phyloP scores from a whole-genome alignment of 2,888 invertebrate species.

The Dicyrtomina minuta region DNA sequence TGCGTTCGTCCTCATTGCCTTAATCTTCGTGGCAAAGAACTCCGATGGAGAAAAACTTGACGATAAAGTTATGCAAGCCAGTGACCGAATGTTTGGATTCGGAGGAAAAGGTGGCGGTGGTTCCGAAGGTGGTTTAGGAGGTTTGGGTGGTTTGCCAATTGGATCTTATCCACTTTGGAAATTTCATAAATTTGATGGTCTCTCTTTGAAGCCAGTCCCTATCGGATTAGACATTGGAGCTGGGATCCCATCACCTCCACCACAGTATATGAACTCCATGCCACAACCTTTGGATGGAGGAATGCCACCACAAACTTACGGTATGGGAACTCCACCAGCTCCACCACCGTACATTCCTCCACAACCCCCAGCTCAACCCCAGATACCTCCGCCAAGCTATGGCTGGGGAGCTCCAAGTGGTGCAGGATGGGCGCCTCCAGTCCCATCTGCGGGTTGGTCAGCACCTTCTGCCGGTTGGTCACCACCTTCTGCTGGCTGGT shows the following conservation, averaged over 20 bases:
- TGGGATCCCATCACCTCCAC: slow-evolving; percentile 36
- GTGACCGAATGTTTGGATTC: too few relatives aligned
- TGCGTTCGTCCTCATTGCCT: too few relatives aligned
- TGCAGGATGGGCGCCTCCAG: too few relatives aligned
- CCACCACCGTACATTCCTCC: too few relatives aligned
- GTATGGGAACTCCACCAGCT: too few relatives aligned
- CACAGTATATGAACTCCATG: slow-evolving; percentile 17
- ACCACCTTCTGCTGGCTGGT: not conserved
- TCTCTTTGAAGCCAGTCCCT: slow-evolving; percentile 34
- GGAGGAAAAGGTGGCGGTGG: slow-evolving; percentile 2
- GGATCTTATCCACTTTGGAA: slow-evolving; percentile 39
- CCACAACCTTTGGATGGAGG: slow-evolving; percentile 9
- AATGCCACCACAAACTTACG: too few relatives aligned
- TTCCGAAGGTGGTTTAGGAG: slow-evolving; percentile 3
- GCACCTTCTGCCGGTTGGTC: not conserved
- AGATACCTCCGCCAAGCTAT: too few relatives aligned
- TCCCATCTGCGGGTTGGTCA: not conserved
- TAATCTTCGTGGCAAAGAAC: too few relatives aligned
- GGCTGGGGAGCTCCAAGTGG: not conserved
- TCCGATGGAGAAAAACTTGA: too few relatives aligned
- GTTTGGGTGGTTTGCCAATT: slow-evolving; percentile 22
- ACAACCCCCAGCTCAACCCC: too few relatives aligned
- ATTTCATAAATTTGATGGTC: slow-evolving; percentile 37
- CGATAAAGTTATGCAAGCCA: too few relatives aligned
- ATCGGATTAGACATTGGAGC: slow-evolving; percentile 35